These are phyloP conservation scores for Tetrax tetrax DNA, from an alignment of 2,113 vertebrate species.

Conservation along the genomic window DNA sequence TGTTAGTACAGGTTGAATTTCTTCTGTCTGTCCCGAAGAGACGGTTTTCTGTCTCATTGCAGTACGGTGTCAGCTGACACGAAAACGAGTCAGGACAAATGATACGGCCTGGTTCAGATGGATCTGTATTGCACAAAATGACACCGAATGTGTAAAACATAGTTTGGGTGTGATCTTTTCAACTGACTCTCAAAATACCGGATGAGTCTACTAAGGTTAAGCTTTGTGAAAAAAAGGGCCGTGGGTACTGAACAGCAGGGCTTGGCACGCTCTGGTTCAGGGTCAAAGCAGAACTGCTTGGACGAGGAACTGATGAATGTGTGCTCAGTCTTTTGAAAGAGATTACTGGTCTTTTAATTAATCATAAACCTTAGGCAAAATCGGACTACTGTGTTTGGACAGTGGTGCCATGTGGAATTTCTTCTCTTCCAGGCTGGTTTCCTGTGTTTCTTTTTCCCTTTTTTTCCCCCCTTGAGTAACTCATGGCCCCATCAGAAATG, in stretches of 20 bases:
- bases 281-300: neutral
- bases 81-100: neutral
- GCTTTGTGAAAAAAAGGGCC: neutral
- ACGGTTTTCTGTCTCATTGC: neutral
- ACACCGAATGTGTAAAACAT: neutral
- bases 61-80: accelerated
- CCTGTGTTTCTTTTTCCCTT: neutral
- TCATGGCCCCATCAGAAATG: neutral
- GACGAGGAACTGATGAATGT: neutral
- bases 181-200: neutral
- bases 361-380: neutral
- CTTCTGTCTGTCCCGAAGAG: neutral
- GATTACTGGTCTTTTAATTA: neutral
- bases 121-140: neutral
- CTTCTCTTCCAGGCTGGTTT: neutral
- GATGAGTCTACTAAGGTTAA: neutral
- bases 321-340: neutral
- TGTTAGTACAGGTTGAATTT: neutral
- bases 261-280: neutral
- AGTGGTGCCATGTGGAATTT: neutral
- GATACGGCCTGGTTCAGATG: neutral
- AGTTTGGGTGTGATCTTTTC: neutral
- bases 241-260: neutral
- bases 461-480: neutral
- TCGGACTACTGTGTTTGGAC: neutral